These are phyloP conservation scores for Labeo rohita DNA, from an alignment of 2,113 vertebrate species.

Conservation along the genomic window DNA sequence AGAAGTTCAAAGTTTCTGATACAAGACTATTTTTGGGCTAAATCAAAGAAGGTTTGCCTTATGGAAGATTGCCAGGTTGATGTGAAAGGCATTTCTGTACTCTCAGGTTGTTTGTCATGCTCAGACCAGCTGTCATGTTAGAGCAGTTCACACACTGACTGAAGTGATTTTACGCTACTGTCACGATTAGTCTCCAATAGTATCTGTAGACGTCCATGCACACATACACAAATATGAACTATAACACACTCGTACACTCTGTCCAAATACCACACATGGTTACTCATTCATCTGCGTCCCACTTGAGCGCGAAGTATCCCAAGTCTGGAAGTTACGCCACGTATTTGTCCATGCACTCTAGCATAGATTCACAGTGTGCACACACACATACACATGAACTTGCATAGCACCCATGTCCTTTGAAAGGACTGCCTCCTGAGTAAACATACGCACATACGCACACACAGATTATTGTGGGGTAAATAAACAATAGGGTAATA, in stretches of 20 bases:
- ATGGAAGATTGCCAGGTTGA: neutral
- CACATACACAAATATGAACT: slow-evolving; percentile 7
- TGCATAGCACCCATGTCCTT: neutral
- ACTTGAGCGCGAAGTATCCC: neutral
- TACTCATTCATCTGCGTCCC: slow-evolving; percentile 23
- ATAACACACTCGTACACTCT: slow-evolving; percentile 15
- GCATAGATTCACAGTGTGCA: neutral
- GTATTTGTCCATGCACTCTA: neutral
- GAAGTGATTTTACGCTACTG: slow-evolving; percentile 22
- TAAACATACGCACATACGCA: slow-evolving; percentile 12
- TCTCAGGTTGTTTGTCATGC: neutral
- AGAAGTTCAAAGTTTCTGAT: neutral
- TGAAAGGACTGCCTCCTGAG: slow-evolving; percentile 17
- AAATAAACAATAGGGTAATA: slow-evolving; percentile 36
- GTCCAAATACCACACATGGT: slow-evolving; percentile 32
- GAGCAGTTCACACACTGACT: neutral
- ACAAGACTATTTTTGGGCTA: neutral
- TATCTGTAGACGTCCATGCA: slow-evolving; percentile 1
- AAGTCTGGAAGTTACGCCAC: neutral
- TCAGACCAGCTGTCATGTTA: slow-evolving; percentile 23
- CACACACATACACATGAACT: neutral
- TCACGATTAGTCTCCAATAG: neutral
- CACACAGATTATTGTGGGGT: neutral
- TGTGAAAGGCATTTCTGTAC: neutral
- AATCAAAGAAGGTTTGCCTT: neutral